Conservation (phyloP, 2,797 vertebrate species). For the Mormyrops boulengeri region DNA sequence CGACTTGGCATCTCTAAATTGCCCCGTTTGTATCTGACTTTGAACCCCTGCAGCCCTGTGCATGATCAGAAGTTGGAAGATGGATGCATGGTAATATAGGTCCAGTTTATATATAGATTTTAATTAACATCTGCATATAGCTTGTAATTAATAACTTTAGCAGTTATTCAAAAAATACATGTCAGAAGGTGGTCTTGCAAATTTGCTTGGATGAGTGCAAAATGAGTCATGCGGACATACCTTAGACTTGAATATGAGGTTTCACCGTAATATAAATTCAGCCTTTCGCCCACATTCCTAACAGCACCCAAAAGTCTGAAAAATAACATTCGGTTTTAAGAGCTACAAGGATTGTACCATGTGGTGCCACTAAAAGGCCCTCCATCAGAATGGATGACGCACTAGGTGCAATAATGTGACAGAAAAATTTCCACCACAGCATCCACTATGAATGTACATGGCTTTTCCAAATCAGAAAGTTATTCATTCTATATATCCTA, state of each 20-base stretch:
- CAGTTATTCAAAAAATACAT: not conserved
- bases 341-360: not conserved
- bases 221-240: not conserved
- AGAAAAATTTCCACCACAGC: not conserved
- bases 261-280: not conserved
- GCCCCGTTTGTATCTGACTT: not conserved
- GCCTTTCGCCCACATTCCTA: not conserved
- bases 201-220: not conserved
- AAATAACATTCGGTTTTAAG: not conserved
- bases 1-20: not conserved
- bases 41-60: not conserved
- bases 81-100: not conserved
- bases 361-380: not conserved
- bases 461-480: not conserved
- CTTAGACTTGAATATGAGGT: not conserved
- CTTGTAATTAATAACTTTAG: not conserved
- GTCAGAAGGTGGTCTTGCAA: not conserved
- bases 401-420: not conserved
- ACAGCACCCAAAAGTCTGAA: not conserved
- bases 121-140: not conserved
- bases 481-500: not conserved
- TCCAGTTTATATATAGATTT: not conserved
- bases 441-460: not conserved
- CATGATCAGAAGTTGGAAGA: not conserved
- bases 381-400: not conserved